phyloP scores from a whole-genome alignment of 2,113 vertebrate species.

The Quiscalus mexicanus region DNA sequence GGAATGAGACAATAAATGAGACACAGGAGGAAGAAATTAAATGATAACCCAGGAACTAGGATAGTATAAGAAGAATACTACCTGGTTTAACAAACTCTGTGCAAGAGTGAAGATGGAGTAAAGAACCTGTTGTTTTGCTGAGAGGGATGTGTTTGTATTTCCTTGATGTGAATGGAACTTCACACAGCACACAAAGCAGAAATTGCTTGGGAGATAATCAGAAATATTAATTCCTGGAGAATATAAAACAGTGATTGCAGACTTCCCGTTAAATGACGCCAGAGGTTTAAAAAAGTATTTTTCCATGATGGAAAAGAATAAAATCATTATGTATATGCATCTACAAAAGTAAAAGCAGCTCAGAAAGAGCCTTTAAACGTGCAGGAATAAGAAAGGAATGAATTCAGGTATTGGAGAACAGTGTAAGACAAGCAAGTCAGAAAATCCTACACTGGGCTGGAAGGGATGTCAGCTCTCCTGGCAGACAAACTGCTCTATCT shows the following conservation, averaged over 20 bases:
- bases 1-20: neutral
- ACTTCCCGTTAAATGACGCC: neutral
- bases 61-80: neutral
- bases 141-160: neutral
- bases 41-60: neutral
- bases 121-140: neutral
- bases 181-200: neutral
- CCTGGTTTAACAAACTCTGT: neutral
- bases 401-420: neutral
- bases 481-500: neutral
- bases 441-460: neutral
- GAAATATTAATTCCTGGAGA: neutral
- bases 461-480: neutral
- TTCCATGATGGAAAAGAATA: neutral
- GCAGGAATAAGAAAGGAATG: neutral
- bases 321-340: neutral
- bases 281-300: neutral
- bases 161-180: neutral
- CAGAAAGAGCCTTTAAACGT: neutral
- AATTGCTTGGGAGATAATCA: neutral
- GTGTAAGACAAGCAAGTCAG: neutral
- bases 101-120: neutral
- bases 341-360: neutral
- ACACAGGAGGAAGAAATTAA: neutral
- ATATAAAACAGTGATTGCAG: neutral